Conservation (phyloP, 2,113 vertebrate species). For the Ictidomys tridecemlineatus region DNA sequence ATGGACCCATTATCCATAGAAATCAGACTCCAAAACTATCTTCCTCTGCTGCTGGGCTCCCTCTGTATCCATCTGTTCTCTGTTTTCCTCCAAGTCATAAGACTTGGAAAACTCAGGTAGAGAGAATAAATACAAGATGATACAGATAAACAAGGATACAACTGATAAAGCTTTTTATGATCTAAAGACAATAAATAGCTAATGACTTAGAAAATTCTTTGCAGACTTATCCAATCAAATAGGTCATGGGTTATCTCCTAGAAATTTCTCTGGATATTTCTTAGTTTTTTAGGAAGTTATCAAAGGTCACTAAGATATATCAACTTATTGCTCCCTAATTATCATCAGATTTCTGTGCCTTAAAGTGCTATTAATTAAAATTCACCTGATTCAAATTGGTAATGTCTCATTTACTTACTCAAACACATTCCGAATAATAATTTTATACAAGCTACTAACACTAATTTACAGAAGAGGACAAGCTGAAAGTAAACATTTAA, state of each 20-base stretch:
- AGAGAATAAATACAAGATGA: not conserved
- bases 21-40: not conserved
- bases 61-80: not conserved
- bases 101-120: not conserved
- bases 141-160: too few relatives aligned
- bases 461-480: not conserved
- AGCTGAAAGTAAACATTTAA: not conserved
- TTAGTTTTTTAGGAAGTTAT: not conserved
- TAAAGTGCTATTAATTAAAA: not conserved
- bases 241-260: not conserved
- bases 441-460: not conserved
- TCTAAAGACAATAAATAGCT: not conserved
- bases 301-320: not conserved
- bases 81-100: not conserved
- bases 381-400: not conserved
- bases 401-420: not conserved
- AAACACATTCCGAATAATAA: not conserved
- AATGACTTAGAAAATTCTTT: too few relatives aligned
- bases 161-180: not conserved
- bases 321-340: not conserved
- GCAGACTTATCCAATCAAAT: not conserved
- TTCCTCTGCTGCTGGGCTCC: not conserved
- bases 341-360: not conserved
- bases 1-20: not conserved
- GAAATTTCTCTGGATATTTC: not conserved